Evolutionary conservation across 2,888 invertebrate species (phyloP), one percentile per base, ranked within the genome.

Genomic region (Tenthredo mesomela): DNA sequence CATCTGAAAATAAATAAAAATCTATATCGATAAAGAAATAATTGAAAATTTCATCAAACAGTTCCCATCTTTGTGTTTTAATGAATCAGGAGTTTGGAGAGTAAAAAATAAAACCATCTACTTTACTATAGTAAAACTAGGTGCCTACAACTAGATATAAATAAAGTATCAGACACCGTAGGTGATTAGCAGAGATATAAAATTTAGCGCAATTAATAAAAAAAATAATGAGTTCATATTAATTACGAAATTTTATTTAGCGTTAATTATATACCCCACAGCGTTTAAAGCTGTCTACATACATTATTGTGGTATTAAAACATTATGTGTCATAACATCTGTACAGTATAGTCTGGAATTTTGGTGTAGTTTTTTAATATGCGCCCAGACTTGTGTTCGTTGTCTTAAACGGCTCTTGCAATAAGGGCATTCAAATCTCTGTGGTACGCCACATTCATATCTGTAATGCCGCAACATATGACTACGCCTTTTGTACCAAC

Each of bases 401-500:
- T 93, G 92, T 33, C 93, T 89, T 7, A 93, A 86, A 85, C 91
- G 90, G 50, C 91, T 89, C 85, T 91, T 90, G 88, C 94, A 94
- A 85, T 92, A 91, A 0, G 92, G 92, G 84, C 94, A 94, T 85
- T 90, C 90, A 88, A 93, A 94, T 85, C 92, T 89, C 73, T 92
- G 92, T 0, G 90, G 89, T n/a, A 90, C 90, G 3, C 93, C 93
- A 86, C 94, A 94, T 87, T 93, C 94, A 88, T 92, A 93, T 85
- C 89, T 94, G 91, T 94, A 94, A 89, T 95, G 95, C 1, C 95
- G 93, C 87, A 95, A 94, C 89, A 96, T 93, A 89, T 95, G 95
- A 15, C 95, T 95, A 87, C 95, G 95, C 84, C 95, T 94, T 87
- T 95, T 94, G 91, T 96, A 96, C 87, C 94, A 95, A 89, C 95